A percentile compares a stretch with the other conserved stretches of the same genome.
phyloP scores from a whole-genome alignment of 2,113 vertebrate genomes.

The Elanoides forficatus region DNA sequence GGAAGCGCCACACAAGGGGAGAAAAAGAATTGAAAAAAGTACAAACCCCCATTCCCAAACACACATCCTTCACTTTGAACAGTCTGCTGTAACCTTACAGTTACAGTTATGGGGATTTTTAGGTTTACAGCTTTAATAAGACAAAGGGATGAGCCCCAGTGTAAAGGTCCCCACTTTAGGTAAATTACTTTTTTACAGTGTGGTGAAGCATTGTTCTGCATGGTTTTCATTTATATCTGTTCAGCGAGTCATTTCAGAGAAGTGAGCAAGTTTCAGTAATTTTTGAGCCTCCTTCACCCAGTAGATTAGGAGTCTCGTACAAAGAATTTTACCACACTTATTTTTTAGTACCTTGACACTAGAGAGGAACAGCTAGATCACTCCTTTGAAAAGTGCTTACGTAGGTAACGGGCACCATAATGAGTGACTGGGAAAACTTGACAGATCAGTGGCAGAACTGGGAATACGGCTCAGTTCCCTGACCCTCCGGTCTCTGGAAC shows the following conservation, averaged over 20 bases:
- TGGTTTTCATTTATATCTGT: neutral
- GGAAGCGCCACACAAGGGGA: neutral
- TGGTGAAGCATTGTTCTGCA: neutral
- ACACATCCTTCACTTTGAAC: neutral
- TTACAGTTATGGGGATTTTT: neutral
- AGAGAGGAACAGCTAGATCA: neutral
- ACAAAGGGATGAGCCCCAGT: neutral
- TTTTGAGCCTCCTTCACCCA: neutral
- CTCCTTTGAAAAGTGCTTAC: accelerated
- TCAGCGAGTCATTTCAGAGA: neutral
- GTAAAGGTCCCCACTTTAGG: neutral
- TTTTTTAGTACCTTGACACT: neutral
- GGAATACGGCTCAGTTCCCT: neutral
- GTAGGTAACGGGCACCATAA: accelerated
- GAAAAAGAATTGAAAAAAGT: neutral
- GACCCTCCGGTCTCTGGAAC: accelerated
- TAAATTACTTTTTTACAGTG: neutral
- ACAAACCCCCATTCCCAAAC: neutral
- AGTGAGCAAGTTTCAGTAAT: neutral
- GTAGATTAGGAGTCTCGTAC: neutral
- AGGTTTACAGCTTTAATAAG: neutral
- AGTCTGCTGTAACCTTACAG: neutral
- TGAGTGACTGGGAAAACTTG: neutral
- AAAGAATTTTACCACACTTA: neutral
- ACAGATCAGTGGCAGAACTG: neutral